Conservation (phyloP, 2,888 invertebrate species). For the Spisula subtruncata region DNA sequence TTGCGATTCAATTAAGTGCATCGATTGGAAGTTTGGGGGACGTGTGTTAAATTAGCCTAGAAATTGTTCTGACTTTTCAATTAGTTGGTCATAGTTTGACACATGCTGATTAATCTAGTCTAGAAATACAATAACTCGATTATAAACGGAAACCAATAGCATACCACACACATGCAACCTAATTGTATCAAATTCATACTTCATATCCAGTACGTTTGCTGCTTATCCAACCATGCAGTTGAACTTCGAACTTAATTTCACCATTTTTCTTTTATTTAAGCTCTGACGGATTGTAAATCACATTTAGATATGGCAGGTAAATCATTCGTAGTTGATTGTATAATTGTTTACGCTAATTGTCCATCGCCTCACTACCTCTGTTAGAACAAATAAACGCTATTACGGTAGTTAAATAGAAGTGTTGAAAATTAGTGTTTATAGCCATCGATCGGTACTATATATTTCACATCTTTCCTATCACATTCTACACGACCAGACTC, state of each 20-base stretch:
- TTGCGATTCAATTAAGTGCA: conserved; percentile 9
- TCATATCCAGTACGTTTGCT: neutral
- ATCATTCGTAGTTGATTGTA: neutral
- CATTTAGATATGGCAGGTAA: neutral
- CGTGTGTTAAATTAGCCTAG: conserved; percentile 59
- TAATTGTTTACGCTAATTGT: conserved; percentile 9
- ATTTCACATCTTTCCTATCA: neutral
- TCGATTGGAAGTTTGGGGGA: conserved; percentile 3
- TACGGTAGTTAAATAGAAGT: neutral
- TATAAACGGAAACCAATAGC: too few relatives aligned
- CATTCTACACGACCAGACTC: too few relatives aligned
- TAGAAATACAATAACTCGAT: too few relatives aligned
- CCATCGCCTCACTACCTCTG: neutral
- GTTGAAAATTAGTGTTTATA: neutral
- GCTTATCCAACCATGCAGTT: neutral
- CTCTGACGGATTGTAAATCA: neutral
- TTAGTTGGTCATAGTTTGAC: conserved; percentile 61
- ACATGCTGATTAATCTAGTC: conserved; percentile 63
- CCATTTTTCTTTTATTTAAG: neutral
- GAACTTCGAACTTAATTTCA: neutral
- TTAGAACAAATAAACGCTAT: neutral
- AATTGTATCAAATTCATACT: neutral
- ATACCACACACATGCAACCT: conserved; percentile 44
- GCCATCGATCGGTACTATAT: neutral
- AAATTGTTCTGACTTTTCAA: conserved; percentile 71